A percentile compares a stretch with the other conserved stretches of the same genome.
Conservation (phyloP, 2,888 invertebrate genomes). For the Platerodrilus igneus region DNA sequence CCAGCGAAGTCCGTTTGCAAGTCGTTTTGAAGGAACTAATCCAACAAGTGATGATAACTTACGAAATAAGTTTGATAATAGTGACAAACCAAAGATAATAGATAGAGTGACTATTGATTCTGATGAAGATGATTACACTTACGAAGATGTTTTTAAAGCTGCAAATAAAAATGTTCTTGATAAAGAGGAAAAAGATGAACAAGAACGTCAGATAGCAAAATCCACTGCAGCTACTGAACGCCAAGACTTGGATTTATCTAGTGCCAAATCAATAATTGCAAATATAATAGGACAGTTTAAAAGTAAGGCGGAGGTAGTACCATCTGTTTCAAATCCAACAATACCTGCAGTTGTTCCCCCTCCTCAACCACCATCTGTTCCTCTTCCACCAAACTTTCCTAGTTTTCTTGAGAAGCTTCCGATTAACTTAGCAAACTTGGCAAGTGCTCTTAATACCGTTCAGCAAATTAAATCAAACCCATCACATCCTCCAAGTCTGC, state of each 20-base stretch:
- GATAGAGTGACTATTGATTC: conserved; percentile 51
- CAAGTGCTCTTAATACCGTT: conserved; percentile 9
- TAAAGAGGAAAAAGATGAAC: conserved; percentile 54
- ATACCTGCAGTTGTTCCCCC: not conserved
- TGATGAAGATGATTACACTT: conserved; percentile 79
- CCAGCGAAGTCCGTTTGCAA: conserved; percentile 50
- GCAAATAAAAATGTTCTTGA: conserved; percentile 70
- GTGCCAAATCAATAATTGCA: conserved; percentile 59
- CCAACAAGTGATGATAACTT: conserved; percentile 42
- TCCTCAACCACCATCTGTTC: not conserved
- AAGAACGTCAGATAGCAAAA: conserved; percentile 38
- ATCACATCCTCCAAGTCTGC: not conserved
- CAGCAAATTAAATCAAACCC: conserved; percentile 7
- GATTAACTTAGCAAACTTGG: conserved; percentile 9
- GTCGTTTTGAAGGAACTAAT: conserved; percentile 47
- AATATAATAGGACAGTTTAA: conserved; percentile 54
- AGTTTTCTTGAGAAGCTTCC: conserved; percentile 10
- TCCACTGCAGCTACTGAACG: conserved; percentile 41
- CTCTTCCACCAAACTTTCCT: not conserved
- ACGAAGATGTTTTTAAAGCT: conserved; percentile 75
- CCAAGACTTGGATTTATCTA: conserved; percentile 50
- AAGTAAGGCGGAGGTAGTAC: conserved; percentile 13
- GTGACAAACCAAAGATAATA: conserved; percentile 40
- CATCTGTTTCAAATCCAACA: too few species aligned
- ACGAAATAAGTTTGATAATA: conserved; percentile 32